Evolutionary conservation across 53 echinoderm and acorn worm species (phyloP).

Genomic region (Echinarachnius parma): DNA sequence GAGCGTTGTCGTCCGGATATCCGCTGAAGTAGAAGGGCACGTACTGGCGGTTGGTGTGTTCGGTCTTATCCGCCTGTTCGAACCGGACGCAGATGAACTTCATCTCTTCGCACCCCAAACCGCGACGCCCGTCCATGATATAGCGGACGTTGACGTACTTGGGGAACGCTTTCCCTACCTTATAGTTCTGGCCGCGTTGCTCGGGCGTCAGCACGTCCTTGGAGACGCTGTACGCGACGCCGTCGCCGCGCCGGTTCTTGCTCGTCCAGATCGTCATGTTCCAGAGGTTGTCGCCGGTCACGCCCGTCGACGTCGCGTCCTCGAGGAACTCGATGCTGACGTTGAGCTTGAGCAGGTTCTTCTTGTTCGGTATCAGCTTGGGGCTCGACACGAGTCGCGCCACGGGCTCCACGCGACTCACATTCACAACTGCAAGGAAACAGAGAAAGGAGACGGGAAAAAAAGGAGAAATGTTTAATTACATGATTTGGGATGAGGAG

Average conservation of each 20-base stretch:
- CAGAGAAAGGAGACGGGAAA: neutral
- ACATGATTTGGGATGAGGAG: too few relatives aligned
- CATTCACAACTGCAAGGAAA: slow-evolving; percentile 21
- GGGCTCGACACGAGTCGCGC: slow-evolving; percentile 11
- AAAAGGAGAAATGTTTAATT: neutral
- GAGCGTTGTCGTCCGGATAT: slow-evolving; percentile 21
- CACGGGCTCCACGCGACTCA: slow-evolving; percentile 18
- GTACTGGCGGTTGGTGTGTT: slow-evolving; percentile 19
- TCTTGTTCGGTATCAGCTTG: slow-evolving; percentile 10
- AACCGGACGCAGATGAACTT: slow-evolving; percentile 29
- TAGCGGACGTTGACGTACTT: slow-evolving; percentile 25
- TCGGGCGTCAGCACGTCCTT: slow-evolving; percentile 29
- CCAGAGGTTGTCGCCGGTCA: slow-evolving; percentile 33
- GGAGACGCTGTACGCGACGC: slow-evolving; percentile 35
- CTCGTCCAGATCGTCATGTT: slow-evolving; percentile 43
- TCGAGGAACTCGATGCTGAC: slow-evolving; percentile 33
- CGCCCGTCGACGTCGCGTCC: slow-evolving; percentile 22
- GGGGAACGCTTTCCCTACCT: slow-evolving; percentile 28
- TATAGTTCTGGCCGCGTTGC: slow-evolving; percentile 2
- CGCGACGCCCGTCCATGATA: slow-evolving; percentile 14
- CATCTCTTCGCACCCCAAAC: slow-evolving; percentile 25
- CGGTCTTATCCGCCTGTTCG: slow-evolving; percentile 20
- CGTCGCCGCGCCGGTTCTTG: slow-evolving; percentile 10
- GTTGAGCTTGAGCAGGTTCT: slow-evolving; percentile 20
- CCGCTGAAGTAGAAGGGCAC: slow-evolving; percentile 41